A percentile compares a stretch with the other conserved stretches of the same genome.
Conservation (phyloP, 2,888 invertebrate species). For the Cephonodes hylas region DNA sequence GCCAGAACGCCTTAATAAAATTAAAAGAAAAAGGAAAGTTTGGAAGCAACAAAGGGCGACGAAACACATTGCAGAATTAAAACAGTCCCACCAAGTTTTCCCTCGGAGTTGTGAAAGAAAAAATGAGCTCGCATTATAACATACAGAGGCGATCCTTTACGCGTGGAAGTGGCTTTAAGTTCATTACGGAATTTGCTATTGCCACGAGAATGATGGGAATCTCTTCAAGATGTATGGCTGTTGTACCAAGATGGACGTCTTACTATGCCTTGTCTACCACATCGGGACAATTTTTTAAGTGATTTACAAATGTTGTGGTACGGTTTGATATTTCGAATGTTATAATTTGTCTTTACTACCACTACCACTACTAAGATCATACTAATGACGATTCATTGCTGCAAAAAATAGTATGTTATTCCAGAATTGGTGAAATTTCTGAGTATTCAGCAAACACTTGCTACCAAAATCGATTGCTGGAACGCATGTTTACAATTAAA, state of each 20-base stretch:
- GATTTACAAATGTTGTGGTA: background rate
- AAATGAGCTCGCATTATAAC: conserved; percentile 2
- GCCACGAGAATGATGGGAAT: background rate
- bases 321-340: no score
- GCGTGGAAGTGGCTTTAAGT: background rate
- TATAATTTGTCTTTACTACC: no score
- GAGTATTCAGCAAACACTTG: no score
- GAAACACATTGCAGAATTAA: conserved; percentile 69
- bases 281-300: no score
- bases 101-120: background rate
- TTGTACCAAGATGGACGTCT: no score
- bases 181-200: background rate
- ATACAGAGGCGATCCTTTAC: background rate
- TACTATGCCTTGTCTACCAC: no score
- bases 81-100: conserved; percentile 4
- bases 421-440: no score
- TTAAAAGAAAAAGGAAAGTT: conserved; percentile 67
- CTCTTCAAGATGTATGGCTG: background rate
- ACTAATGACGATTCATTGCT: no score
- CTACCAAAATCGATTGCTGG: no score
- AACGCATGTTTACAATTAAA: no score
- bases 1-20: conserved; percentile 67
- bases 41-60: conserved; percentile 69
- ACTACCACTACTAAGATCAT: no score
- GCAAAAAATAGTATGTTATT: no score